Evolutionary conservation across 2,888 invertebrate species (phyloP).

Genomic region (Anorthoa munda): DNA sequence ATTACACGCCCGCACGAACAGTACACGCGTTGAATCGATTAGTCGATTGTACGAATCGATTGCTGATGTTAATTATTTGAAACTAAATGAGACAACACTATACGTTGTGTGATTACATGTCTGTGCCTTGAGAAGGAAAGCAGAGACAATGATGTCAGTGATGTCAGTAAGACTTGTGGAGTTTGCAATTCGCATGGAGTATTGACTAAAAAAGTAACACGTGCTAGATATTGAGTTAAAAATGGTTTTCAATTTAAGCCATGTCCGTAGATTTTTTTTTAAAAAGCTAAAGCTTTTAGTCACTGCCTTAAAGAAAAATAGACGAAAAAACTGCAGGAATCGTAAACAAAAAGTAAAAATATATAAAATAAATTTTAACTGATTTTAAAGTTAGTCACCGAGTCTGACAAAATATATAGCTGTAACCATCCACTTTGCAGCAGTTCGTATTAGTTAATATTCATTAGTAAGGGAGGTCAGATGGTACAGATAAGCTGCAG

Average conservation of each 20-base stretch:
- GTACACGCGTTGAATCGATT: constrained; percentile 76
- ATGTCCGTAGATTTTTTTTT: too few relatives aligned
- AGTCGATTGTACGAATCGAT: constrained; percentile 77
- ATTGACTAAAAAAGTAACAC: not conserved
- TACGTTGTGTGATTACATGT: constrained; percentile 32
- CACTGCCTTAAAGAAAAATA: too few relatives aligned
- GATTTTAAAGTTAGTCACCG: constrained; percentile 81
- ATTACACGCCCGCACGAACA: constrained; percentile 84
- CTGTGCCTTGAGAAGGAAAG: constrained; percentile 17
- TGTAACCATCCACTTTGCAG: constrained; percentile 72
- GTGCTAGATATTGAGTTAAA: not conserved
- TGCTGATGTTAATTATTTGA: constrained; percentile 68
- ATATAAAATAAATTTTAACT: constrained; percentile 5
- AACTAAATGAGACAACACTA: constrained; percentile 54
- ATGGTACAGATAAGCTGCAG: constrained; percentile 81
- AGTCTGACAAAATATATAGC: constrained; percentile 74
- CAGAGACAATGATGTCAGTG: constrained; percentile 4
- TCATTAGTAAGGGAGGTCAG: constrained; percentile 87
- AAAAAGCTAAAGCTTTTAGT: too few relatives aligned
- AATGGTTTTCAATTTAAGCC: not conserved
- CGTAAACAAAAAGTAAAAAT: not conserved
- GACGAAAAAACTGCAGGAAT: not conserved
- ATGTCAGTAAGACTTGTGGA: not conserved
- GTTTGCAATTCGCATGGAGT: not conserved
- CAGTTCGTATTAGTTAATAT: constrained; percentile 88